Conservation (phyloP, 2,888 invertebrate species). For the Trachelus stipa region DNA sequence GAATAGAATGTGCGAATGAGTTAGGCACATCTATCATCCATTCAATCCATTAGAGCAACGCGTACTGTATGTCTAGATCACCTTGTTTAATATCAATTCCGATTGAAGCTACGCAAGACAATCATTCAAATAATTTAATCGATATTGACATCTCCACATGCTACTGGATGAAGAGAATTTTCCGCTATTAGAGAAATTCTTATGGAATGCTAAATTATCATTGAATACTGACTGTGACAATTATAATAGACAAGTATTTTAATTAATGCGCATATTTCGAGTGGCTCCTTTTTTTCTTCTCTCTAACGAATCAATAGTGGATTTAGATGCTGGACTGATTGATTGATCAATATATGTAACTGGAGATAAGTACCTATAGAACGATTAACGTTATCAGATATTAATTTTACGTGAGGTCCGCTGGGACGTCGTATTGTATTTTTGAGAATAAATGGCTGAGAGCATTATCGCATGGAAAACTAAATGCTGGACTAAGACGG, state of each 20-base stretch:
- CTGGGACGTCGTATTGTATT: not conserved
- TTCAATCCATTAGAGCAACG: conserved; percentile 59
- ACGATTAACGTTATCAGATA: not conserved
- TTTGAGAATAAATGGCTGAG: not conserved
- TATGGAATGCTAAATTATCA: not conserved
- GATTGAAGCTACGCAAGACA: conserved; percentile 35
- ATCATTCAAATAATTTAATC: conserved; percentile 16
- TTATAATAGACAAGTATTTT: not conserved
- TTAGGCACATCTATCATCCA: conserved; percentile 52
- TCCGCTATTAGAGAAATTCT: not conserved
- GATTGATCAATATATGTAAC: not conserved
- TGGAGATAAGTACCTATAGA: not conserved
- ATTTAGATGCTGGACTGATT: not conserved
- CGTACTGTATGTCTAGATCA: conserved; percentile 48
- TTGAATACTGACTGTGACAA: not conserved
- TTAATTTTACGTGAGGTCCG: not conserved
- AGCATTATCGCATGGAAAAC: not conserved
- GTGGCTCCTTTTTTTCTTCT: not conserved
- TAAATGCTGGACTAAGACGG: not conserved
- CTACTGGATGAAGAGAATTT: not conserved
- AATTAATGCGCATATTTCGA: not conserved
- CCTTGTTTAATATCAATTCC: conserved; percentile 41
- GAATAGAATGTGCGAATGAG: conserved; percentile 48
- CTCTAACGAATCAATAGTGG: not conserved
- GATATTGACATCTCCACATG: not conserved